Percentiles rank a stretch among this genome's conserved stretches.
phyloP scores from a whole-genome alignment of 2,113 vertebrate species.

The Sinocyclocheilus anshuiensis region DNA sequence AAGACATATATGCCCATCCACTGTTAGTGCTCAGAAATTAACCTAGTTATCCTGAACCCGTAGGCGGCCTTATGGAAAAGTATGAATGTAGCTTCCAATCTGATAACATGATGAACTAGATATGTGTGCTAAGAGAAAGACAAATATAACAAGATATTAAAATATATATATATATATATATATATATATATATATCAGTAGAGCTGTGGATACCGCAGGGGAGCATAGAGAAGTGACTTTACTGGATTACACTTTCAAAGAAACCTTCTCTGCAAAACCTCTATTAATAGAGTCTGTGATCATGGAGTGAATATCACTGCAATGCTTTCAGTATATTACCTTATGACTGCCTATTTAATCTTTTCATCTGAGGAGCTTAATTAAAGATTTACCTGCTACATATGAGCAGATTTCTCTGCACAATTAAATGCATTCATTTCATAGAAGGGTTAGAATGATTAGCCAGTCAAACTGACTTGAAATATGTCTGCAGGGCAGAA shows the following conservation, averaged over 20 bases:
- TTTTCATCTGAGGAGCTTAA: constrained; percentile 1
- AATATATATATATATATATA: too few relatives aligned
- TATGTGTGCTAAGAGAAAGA: constrained; percentile 13
- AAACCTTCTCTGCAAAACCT: background rate
- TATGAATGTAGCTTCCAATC: constrained; percentile 17
- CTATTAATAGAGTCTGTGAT: constrained; percentile 16
- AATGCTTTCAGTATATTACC: background rate
- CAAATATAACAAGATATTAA: constrained; percentile 14
- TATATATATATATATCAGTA: background rate
- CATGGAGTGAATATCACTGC: background rate
- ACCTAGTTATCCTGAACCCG: background rate
- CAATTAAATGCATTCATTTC: constrained; percentile 36
- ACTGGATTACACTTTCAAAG: constrained; percentile 1
- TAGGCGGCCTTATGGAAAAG: background rate
- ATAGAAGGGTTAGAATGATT: constrained; percentile 29
- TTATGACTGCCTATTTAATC: constrained; percentile 13
- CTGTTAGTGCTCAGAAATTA: constrained; percentile 9
- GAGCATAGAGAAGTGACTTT: background rate
- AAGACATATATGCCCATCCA: background rate
- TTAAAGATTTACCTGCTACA: constrained; percentile 34
- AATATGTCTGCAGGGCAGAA: constrained; percentile 39
- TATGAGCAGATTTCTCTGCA: background rate
- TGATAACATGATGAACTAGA: background rate
- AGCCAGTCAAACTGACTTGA: constrained; percentile 7
- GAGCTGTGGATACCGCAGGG: background rate